Evolutionary conservation across 1,140 invertebrate genomes (phyloP).

Genomic region (Lordiphosa stackelbergi): DNA sequence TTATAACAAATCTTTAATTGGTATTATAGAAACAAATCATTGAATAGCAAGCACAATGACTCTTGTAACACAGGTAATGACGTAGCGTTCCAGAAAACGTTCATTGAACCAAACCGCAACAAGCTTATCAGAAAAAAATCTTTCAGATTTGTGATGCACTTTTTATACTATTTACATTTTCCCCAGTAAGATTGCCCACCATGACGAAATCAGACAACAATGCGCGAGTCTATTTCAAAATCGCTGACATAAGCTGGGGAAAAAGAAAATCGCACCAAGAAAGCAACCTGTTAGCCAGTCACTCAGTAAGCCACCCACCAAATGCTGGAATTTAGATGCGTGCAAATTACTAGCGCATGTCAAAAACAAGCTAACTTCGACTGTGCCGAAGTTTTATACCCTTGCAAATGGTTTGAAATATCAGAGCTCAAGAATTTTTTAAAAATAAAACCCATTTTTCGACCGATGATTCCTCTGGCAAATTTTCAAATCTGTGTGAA

Average conservation of each 20-base stretch:
- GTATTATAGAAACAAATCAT: conserved; percentile 8
- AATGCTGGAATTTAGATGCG: conserved; percentile 24
- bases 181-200: conserved; percentile 2
- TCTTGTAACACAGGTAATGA: not conserved
- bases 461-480: too few species aligned
- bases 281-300: too few species aligned
- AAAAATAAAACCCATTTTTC: too few species aligned
- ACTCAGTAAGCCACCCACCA: conserved; percentile 7
- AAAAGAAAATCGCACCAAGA: too few species aligned
- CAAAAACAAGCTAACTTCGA: not conserved
- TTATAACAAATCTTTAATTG: not conserved
- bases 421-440: too few species aligned
- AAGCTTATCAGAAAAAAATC: too few species aligned
- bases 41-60: not conserved
- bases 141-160: too few species aligned
- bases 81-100: too few species aligned
- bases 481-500: too few species aligned
- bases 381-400: too few species aligned
- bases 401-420: too few species aligned
- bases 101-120: too few species aligned
- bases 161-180: conserved; percentile 11
- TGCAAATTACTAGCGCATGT: conserved; percentile 43
- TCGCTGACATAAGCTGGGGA: not conserved
- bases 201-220: conserved; percentile 7
- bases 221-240: conserved; percentile 4